Percentiles rank a stretch among this genome's conserved stretches.
phyloP scores from a whole-genome alignment of 2,797 vertebrate genomes.

The Cygnus olor region DNA sequence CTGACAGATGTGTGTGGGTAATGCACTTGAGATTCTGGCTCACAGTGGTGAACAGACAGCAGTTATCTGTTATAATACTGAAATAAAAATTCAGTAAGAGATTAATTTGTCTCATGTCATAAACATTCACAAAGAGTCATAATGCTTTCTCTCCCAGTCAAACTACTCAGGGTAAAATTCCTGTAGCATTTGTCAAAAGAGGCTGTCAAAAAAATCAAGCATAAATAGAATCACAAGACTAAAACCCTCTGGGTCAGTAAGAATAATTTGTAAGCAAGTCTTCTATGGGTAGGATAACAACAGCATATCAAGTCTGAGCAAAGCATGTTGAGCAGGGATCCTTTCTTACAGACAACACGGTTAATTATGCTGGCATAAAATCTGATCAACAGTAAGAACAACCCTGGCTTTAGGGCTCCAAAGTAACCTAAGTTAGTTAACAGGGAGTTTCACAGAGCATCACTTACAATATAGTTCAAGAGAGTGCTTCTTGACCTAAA shows the following conservation, averaged over 20 bases:
- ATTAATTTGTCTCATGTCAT: neutral
- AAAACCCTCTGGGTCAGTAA: neutral
- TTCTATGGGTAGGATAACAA: neutral
- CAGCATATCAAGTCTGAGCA: neutral
- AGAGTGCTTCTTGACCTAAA: neutral
- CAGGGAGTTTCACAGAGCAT: neutral
- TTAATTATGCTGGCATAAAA: constrained; percentile 32
- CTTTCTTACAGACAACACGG: neutral
- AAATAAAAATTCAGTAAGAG: neutral
- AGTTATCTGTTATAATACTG: neutral
- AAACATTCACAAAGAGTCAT: neutral
- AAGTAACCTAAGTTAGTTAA: neutral
- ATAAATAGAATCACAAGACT: neutral
- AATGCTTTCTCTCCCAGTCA: neutral
- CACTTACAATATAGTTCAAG: neutral
- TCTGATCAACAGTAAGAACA: neutral
- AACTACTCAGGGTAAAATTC: neutral
- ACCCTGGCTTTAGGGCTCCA: neutral
- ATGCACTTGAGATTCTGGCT: constrained; percentile 15
- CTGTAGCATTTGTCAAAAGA: neutral
- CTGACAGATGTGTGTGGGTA: constrained; percentile 23
- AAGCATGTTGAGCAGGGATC: neutral
- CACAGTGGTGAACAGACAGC: neutral
- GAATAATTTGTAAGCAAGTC: neutral
- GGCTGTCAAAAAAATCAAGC: neutral